A percentile compares a stretch with the other conserved stretches of the same genome.
These are phyloP conservation scores for Xylota sylvarum DNA, from an alignment of 2,888 invertebrate species.

Conservation along the genomic window DNA sequence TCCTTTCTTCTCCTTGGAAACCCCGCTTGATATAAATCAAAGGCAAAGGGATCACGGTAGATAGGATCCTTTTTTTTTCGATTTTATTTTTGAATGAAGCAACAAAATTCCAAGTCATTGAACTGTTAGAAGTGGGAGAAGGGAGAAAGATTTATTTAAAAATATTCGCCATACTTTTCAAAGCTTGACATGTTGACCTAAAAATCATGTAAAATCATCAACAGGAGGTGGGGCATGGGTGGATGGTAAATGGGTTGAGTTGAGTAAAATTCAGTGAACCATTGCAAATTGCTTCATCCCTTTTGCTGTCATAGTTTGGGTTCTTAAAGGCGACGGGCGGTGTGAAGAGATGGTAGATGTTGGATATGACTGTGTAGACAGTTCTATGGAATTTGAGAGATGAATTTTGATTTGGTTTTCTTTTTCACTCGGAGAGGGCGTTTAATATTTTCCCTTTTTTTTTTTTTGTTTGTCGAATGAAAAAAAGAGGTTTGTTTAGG, in stretches of 20 bases:
- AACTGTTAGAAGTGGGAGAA: slow-evolving; percentile 38
- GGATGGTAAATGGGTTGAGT: slow-evolving; percentile 38
- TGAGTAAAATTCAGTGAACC: slow-evolving; percentile 72
- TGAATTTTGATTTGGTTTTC: slow-evolving; percentile 67
- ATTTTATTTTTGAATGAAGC: neutral
- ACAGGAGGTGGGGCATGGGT: slow-evolving; percentile 21
- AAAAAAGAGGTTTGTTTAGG: slow-evolving; percentile 42
- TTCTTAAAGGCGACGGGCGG: neutral
- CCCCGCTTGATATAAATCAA: slow-evolving; percentile 17
- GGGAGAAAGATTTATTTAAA: slow-evolving; percentile 64
- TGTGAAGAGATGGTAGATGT: neutral
- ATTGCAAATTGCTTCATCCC: slow-evolving; percentile 71
- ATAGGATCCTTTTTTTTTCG: slow-evolving; percentile 34
- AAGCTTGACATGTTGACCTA: slow-evolving; percentile 76
- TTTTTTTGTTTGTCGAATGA: neutral
- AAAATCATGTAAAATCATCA: slow-evolving; percentile 77
- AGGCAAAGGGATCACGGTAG: slow-evolving; percentile 11
- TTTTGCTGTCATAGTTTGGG: slow-evolving; percentile 67
- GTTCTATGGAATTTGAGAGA: slow-evolving; percentile 59
- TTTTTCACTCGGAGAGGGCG: slow-evolving; percentile 11
- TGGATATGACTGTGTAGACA: slow-evolving; percentile 56
- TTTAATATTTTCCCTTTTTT: slow-evolving; percentile 11
- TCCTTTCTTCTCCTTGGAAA: neutral
- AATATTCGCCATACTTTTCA: slow-evolving; percentile 66
- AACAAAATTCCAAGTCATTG: slow-evolving; percentile 60